Evolutionary conservation across 2,888 invertebrate genomes (phyloP).

Genomic region (Erebia ligea): DNA sequence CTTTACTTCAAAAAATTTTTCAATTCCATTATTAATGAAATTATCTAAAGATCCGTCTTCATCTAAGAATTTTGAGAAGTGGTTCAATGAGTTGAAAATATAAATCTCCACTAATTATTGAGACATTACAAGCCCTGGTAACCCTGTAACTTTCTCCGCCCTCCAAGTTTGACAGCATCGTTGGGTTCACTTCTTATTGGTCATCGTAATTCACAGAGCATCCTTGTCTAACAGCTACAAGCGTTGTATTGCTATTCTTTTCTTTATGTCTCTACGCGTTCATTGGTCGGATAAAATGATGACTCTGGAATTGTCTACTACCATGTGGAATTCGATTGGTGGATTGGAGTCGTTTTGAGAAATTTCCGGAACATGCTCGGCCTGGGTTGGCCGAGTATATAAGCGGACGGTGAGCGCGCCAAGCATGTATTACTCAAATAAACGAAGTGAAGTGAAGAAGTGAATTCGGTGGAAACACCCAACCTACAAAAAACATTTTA

Average conservation of each 20-base stretch:
- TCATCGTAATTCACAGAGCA: background rate
- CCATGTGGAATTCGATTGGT: background rate
- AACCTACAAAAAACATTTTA: background rate
- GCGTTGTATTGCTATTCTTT: background rate
- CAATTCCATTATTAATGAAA: too few species aligned
- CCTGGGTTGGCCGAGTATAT: constrained; percentile 49
- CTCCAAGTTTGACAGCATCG: too few species aligned
- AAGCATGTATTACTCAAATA: constrained; percentile 68
- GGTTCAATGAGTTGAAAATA: background rate
- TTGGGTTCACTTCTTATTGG: too few species aligned
- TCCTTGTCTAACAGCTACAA: constrained; percentile 42
- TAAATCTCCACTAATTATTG: constrained; percentile 10
- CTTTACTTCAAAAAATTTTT: too few species aligned
- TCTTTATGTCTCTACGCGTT: background rate
- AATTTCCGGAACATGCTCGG: constrained; percentile 49
- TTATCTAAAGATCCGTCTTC: too few species aligned
- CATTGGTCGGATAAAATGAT: constrained; percentile 2
- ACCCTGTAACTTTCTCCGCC: background rate
- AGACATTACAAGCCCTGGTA: background rate
- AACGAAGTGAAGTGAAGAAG: constrained; percentile 50
- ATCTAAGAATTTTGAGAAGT: background rate
- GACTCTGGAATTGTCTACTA: constrained; percentile 11
- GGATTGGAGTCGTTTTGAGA: constrained; percentile 3
- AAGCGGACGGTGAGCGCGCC: constrained; percentile 54
- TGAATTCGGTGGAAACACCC: constrained; percentile 51